These are phyloP conservation scores for Calidris pugnax DNA, from an alignment of 2,113 vertebrate species.

Conservation along the genomic window DNA sequence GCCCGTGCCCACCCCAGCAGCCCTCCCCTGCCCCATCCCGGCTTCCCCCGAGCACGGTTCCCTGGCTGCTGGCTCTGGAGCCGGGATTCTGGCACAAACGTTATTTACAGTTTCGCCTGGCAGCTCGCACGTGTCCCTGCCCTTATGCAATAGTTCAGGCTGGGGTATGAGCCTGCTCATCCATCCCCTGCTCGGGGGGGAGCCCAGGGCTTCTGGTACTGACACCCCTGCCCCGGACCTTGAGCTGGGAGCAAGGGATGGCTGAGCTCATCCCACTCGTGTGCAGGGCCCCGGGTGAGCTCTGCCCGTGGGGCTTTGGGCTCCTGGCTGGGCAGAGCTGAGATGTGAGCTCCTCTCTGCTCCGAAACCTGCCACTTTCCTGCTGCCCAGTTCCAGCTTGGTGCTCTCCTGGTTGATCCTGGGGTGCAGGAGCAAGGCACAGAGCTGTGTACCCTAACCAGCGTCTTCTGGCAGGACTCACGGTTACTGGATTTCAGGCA, in stretches of 20 bases:
- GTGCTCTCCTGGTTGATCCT: background rate
- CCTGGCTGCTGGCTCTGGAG: background rate
- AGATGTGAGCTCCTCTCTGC: background rate
- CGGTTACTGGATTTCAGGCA: background rate
- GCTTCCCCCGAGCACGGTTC: fast-evolving
- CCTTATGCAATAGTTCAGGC: background rate
- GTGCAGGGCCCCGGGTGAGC: background rate
- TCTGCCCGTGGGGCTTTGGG: fast-evolving
- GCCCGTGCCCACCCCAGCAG: background rate
- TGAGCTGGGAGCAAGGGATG: background rate
- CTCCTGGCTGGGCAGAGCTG: background rate
- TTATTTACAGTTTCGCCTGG: background rate
- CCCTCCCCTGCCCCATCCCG: background rate
- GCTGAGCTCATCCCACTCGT: background rate
- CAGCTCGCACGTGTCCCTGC: fast-evolving
- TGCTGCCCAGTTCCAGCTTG: background rate
- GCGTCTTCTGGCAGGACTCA: background rate
- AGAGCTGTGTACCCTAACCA: too few relatives aligned
- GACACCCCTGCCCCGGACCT: fast-evolving
- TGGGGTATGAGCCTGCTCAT: background rate
- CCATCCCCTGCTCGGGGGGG: fast-evolving
- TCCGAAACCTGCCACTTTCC: background rate
- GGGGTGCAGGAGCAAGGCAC: background rate
- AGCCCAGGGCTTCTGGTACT: background rate
- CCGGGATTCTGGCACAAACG: background rate